Evolutionary conservation across 1,140 invertebrate genomes (phyloP).

Genomic region (Uloborus diversus): DNA sequence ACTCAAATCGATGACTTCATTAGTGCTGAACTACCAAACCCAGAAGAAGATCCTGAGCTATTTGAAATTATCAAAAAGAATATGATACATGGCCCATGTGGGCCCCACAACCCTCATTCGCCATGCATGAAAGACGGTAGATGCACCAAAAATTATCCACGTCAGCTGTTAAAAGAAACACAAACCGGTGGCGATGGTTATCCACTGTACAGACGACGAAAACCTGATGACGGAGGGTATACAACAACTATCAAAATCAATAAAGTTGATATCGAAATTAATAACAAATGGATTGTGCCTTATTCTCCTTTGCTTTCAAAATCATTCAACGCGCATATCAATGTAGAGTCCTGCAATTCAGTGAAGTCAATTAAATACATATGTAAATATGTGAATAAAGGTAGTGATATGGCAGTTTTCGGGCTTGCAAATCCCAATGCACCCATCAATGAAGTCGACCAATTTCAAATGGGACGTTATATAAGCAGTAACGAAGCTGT

Average conservation of each 20-base stretch:
- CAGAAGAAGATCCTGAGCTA: too few species aligned
- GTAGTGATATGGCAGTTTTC: constrained; percentile 58
- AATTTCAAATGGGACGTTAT: constrained; percentile 50
- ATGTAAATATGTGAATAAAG: constrained; percentile 60
- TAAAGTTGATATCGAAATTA: constrained; percentile 56
- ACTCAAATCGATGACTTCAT: background rate
- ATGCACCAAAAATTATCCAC: constrained; percentile 58
- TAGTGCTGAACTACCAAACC: too few species aligned
- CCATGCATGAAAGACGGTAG: constrained; percentile 12
- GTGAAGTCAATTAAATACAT: constrained; percentile 61
- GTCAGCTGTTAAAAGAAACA: constrained; percentile 17
- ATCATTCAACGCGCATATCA: constrained; percentile 62
- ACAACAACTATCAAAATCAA: constrained; percentile 14
- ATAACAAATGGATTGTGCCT: constrained; percentile 60
- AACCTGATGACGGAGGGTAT: constrained; percentile 54
- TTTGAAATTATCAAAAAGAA: too few species aligned
- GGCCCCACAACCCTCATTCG: too few species aligned
- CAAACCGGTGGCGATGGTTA: constrained; percentile 21
- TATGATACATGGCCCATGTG: too few species aligned
- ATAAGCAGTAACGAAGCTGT: constrained; percentile 53
- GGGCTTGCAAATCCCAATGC: constrained; percentile 53
- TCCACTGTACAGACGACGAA: constrained; percentile 43
- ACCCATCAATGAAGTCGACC: constrained; percentile 50
- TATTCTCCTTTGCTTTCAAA: constrained; percentile 57
- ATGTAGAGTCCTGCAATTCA: constrained; percentile 61